These are phyloP conservation scores for Dendroctonus valens DNA, from an alignment of 1,140 invertebrate genomes.

Conservation along the genomic window DNA sequence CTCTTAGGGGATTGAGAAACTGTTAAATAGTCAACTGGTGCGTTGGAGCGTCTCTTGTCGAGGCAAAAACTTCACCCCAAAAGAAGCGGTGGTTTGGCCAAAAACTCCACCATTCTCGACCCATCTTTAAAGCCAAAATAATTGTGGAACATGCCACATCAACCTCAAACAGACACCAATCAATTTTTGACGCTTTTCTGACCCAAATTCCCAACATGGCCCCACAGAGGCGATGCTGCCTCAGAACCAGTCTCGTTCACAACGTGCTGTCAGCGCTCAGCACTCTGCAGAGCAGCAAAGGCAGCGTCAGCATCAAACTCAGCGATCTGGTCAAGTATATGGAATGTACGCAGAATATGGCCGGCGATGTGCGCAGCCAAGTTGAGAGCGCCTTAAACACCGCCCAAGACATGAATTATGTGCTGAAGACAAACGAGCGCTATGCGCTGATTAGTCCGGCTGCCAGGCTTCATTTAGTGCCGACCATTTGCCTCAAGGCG, in stretches of 20 bases:
- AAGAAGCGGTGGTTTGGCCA: no score
- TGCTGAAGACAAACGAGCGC: conserved; percentile 22
- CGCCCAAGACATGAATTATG: conserved; percentile 22
- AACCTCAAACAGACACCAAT: background rate
- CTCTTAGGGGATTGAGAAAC: no score
- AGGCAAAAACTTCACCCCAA: no score
- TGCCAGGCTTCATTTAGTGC: conserved; percentile 29
- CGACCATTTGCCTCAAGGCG: conserved; percentile 21
- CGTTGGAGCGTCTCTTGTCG: no score
- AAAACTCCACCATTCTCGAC: no score
- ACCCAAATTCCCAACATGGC: conserved; percentile 1
- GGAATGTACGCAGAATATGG: conserved; percentile 20
- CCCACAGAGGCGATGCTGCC: conserved; percentile 14
- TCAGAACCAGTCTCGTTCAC: conserved; percentile 30
- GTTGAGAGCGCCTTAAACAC: conserved; percentile 26
- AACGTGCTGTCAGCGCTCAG: conserved; percentile 28
- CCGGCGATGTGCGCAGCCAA: conserved; percentile 32
- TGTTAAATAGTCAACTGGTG: no score
- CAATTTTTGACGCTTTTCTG: no score
- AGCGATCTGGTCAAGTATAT: conserved; percentile 32
- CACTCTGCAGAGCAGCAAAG: conserved; percentile 19
- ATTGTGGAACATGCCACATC: background rate
- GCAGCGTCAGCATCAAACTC: conserved; percentile 14
- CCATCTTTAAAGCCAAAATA: no score
- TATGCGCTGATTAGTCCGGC: conserved; percentile 34